Evolutionary conservation across 2,113 vertebrate genomes (phyloP), one percentile per base, ranked within the genome.

Genomic region (Podarcis muralis): DNA sequence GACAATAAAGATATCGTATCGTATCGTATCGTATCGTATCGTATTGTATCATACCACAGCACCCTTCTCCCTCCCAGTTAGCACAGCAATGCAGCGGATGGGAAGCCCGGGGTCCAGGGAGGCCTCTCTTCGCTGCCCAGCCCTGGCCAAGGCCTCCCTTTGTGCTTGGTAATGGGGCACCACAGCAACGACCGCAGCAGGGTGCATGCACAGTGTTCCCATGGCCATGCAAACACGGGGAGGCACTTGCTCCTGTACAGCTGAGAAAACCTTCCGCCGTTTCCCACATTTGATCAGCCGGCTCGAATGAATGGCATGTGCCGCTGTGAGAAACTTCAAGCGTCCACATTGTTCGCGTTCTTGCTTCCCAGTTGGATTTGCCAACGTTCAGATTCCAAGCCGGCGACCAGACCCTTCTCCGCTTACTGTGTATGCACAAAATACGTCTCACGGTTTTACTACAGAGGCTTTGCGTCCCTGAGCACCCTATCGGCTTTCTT

Each of bases 361-460:
- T 75, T 91, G 84, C 59, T 48, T 65, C 18, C 83, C 90, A 83
- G 68, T 74, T 81, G 88, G 89, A 76, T 74, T 86, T 88, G 90
- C 89, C 93, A 94, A 0, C 0, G 0, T 88, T 93, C 94, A 66
- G 71, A 92, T 94, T 93, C 81, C 88, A 90, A 82, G 53, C 85
- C 91, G 4, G 85, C 81, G 77, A 71, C 89, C 88, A 90, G 91
- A 91, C 88, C 85, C 90, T 65, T 94, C 93, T 94, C 93, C 59
- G 32, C 85, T 94, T 95, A 88, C 76, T 6, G 75, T 1, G 11
- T 85, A 90, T 86, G 79, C 86, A 88, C 84, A 85, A 94, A 94
- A 90, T 85, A 23, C 89, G 80, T 83, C 84, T 76, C 88, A 69
- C 43, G 81, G 85, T 93, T 95, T 95, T 95, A 94, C 95, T 94